Base-by-base conservation (phyloP, 1,140 invertebrate genomes). In the Pseudomyrmex cubaensis region DNA sequence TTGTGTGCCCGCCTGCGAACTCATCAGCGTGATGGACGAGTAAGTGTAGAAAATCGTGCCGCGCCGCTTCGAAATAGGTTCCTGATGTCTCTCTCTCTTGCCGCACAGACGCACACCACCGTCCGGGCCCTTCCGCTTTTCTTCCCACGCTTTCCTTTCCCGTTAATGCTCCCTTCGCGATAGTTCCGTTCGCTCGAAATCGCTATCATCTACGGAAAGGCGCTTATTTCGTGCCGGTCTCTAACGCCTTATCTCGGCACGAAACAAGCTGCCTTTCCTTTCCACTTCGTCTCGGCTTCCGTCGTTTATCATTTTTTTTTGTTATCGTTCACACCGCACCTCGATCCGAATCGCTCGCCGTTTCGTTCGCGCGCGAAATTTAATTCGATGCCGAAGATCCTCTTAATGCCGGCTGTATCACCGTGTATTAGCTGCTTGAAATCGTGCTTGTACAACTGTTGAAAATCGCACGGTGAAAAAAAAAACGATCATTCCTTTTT, bases 21-120 rank as follows among this genome's bases (percentile, higher is more conserved):
- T 80, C 76, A 80, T 80, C 66, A 80, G 76, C 76, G 76, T 80
- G 76, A 80, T 80, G 66, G 66, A 80, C 76, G 76, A 80, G 76
- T 80, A 80, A 80, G 76, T 80, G 76, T 80, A 80, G 76, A 80
- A 80, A 80, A 80, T 80, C 76, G 76, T 80, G 66, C 76, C 66
- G 76, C 76, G 66, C 76, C 56, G 72, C 76, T 80, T 80, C 66
- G 76, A 80, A 80, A 80, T 80, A 80, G 76, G 76, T 80, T 80
- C 66, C 66, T 80, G 76, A 80, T 80, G 76, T 80, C 76, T 80
- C 76, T 35, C 76, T 35, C 35, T 80, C 54, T 80, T 61, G 61
- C 76, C 72, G 66, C 54, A 61, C 76, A 69, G n/a, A 25, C 76
- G 13, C 76, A 70, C 66, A 46, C 35, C 76, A 80, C n/a, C 44